Base-by-base conservation (phyloP, 2,888 invertebrate genomes). In the Andrena haemorrhoa region DNA sequence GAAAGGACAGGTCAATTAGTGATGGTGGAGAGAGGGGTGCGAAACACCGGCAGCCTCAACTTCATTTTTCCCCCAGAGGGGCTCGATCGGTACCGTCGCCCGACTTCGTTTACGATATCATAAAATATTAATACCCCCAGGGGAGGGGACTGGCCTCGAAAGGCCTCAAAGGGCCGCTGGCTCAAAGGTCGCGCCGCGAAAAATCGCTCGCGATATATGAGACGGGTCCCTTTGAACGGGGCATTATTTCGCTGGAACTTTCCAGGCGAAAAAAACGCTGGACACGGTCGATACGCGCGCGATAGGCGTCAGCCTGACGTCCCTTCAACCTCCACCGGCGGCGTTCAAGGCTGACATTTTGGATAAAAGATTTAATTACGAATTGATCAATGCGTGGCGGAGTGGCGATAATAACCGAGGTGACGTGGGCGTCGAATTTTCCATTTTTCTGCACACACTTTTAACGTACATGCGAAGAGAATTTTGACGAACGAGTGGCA, bases 41-140 rank as follows among this genome's bases (percentile, higher is more conserved):
- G 53, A 65, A 64, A 26, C 31, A n/a, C 20, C 20, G 8, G 61
- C 33, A 60, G 69, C 64, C 16, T 10, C 41, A 4, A 31, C 49
- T 83, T 68, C 80, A 63, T 58, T 65, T 83, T 78, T 73, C 10
- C 35, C 20, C 20, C n/a, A 16, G 26, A 7, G 10, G 31, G 16
- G 26, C 56, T 23, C 71, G 76, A 66, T 73, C 72, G 56, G 47
- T n/a, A 3, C 53, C 41, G 60, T 61, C 69, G 29, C 65, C 31
- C 53, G 68, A 73, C 72, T 74, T 71, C 85, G 85, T 82, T 78
- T 71, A 80, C 71, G 73, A 71, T 87, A 71, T 85, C 82, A 82
- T 82, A 77, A 78, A 87, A 85, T 86, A 82, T 86, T 87, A 87
- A 86, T 82, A 79, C 66, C 49, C 26, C 12, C 35, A 3, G 5